These are phyloP conservation scores for Oncorhynchus kisutch DNA, from an alignment of 2,113 vertebrate species.

Conservation along the genomic window DNA sequence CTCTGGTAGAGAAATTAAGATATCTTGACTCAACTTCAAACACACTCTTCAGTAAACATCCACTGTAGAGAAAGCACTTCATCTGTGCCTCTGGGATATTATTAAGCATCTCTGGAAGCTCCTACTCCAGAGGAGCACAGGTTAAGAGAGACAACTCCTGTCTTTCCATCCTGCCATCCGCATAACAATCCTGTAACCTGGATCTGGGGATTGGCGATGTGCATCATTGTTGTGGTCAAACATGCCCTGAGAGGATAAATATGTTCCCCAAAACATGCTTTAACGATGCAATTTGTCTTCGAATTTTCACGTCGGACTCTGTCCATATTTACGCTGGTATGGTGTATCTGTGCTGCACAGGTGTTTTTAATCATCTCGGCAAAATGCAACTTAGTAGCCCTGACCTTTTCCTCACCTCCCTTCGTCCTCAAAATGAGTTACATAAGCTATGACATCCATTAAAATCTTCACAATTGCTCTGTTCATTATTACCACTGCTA, in stretches of 20 bases:
- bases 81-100: slow-evolving; percentile 98
- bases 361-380: slow-evolving; percentile 27
- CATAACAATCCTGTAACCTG: slow-evolving; percentile 72
- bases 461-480: slow-evolving; percentile 46
- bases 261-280: slow-evolving; percentile 6
- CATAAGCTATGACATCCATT: slow-evolving; percentile 40
- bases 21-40: slow-evolving; percentile 98
- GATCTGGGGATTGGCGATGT: slow-evolving; percentile 63
- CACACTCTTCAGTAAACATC: slow-evolving; percentile 92
- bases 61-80: slow-evolving; percentile 91
- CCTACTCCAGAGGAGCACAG: slow-evolving; percentile 77
- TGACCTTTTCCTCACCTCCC: slow-evolving; percentile 55
- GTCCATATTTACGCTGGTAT: not conserved
- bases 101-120: slow-evolving; percentile 94
- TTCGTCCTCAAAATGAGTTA: slow-evolving; percentile 33
- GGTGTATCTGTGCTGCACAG: not conserved
- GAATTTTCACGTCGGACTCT: slow-evolving; percentile 16
- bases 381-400: slow-evolving; percentile 7
- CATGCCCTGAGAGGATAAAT: slow-evolving; percentile 38
- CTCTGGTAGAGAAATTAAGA: slow-evolving; percentile 91
- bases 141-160: slow-evolving; percentile 85
- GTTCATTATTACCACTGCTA: slow-evolving; percentile 39
- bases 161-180: slow-evolving; percentile 79
- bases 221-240: slow-evolving; percentile 66
- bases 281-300: not conserved